Evolutionary conservation across 2,888 invertebrate species (phyloP), one percentile per base, ranked within the genome.

Genomic region (Ophion slaviceki): DNA sequence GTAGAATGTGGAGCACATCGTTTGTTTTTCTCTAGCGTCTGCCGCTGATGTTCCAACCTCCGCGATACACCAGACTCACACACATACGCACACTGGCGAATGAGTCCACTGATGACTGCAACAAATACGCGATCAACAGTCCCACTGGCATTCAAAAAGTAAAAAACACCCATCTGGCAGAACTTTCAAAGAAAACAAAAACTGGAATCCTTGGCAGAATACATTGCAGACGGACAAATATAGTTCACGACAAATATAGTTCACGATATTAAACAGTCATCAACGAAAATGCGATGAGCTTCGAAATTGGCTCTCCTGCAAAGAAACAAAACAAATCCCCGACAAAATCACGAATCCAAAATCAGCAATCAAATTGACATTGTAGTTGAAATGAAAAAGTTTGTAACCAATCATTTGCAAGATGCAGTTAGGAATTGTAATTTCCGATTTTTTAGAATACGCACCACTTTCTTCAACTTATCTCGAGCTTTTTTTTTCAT

Each of bases 1-100:
- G 74, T 77, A 47, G 72, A 86, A 86, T 86, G 83, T 80, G 77
- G 80, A 80, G 80, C 86, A 78, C 80, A 79, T 85, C 78, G 75
- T 66, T 71, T 62, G 78, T 57, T 74, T 75, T 62, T 68, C 71
- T 47, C 61, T 53, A 28, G 17, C 40, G 71, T 70, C 70, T 47
- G 75, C 45, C 14, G 61, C 61, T 74, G 17, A 24, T 78, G 45
- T 59, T 47, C 24, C 71, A 74, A 47, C 68, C 68, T 81, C 70
- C 53, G 45, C 66, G 77, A 78, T 77, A 71, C 66, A 64, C 62
- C 71, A 59, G 20, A 77, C 62, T 20, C 24, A 70, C 72, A 36
- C 71, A 71, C 32, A 28, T 17, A 59, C 8, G 8, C 71, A 32
- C 10, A n/a, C 24, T 7, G 32, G 28, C 32, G 20, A 70, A 70